These are phyloP conservation scores for Ophion ellenae DNA, from an alignment of 2,888 invertebrate genomes.

Conservation along the genomic window DNA sequence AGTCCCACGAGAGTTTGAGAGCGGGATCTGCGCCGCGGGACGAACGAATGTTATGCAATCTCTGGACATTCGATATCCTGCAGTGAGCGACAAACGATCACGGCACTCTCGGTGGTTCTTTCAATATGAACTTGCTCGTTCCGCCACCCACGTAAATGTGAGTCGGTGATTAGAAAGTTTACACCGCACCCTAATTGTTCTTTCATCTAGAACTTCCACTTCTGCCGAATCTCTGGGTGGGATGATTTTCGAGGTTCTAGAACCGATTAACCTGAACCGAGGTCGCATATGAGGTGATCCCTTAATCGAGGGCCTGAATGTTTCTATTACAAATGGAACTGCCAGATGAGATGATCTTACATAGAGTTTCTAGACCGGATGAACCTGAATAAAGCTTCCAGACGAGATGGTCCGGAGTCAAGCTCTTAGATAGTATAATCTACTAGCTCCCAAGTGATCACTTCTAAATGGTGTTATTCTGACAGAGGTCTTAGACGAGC, in stretches of 20 bases:
- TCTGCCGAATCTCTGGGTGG: neutral
- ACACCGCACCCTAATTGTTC: slow-evolving; percentile 59
- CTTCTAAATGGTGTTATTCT: too few relatives aligned
- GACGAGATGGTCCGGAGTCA: neutral
- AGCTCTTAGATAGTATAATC: neutral
- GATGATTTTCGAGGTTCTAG: neutral
- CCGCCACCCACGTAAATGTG: slow-evolving; percentile 35
- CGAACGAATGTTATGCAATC: slow-evolving; percentile 42
- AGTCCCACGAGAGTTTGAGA: slow-evolving; percentile 16
- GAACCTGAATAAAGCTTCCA: neutral
- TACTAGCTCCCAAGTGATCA: too few relatives aligned
- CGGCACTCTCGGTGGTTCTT: slow-evolving; percentile 17
- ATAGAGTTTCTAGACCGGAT: neutral
- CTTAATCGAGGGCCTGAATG: neutral
- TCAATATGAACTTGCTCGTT: slow-evolving; percentile 1
- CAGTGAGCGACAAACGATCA: slow-evolving; percentile 60
- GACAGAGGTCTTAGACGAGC: too few relatives aligned
- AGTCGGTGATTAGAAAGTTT: slow-evolving; percentile 57
- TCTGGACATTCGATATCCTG: slow-evolving; percentile 65
- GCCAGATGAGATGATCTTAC: neutral
- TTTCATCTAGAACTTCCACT: neutral
- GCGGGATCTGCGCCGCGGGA: slow-evolving; percentile 16
- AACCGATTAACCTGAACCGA: neutral
- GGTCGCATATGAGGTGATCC: neutral
- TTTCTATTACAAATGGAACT: neutral